Evolutionary conservation across 2,797 vertebrate genomes (phyloP).

Genomic region (Sphenodon punctatus): DNA sequence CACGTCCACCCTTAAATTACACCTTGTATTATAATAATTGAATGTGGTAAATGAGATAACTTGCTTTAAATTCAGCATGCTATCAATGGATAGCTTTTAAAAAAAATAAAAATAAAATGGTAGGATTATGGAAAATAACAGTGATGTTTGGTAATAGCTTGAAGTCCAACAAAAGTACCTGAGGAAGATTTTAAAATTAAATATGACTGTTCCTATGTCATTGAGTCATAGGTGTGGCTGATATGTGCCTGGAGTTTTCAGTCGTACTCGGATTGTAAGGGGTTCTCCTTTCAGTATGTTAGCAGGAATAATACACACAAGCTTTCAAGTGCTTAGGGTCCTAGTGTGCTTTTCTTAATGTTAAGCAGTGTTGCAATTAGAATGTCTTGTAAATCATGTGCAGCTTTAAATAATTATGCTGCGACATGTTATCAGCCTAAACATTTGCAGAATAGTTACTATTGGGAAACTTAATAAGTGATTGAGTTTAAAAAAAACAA

Average conservation of each 20-base stretch:
- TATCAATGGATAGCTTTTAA: background rate
- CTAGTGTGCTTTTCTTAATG: accelerated
- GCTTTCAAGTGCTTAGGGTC: too few relatives aligned
- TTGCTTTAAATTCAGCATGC: too few relatives aligned
- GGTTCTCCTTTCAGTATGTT: background rate
- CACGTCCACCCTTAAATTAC: background rate
- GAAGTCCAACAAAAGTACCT: background rate
- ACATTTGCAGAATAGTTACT: background rate
- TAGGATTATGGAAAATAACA: background rate
- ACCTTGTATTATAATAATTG: background rate
- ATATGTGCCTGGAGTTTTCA: background rate
- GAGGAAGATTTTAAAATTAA: background rate
- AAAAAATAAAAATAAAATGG: background rate
- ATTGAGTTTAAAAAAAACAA: constrained; percentile 26
- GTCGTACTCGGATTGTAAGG: background rate
- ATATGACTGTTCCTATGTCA: background rate
- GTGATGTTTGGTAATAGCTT: constrained; percentile 22
- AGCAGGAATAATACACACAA: background rate
- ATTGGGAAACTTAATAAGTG: background rate
- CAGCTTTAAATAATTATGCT: background rate
- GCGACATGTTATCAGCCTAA: background rate
- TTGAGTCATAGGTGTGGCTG: background rate
- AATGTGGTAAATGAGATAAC: background rate
- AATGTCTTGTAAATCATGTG: background rate
- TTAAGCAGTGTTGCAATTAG: background rate